Base-by-base conservation (phyloP, 2,113 vertebrate species). In the Atlantisia rogersi region DNA sequence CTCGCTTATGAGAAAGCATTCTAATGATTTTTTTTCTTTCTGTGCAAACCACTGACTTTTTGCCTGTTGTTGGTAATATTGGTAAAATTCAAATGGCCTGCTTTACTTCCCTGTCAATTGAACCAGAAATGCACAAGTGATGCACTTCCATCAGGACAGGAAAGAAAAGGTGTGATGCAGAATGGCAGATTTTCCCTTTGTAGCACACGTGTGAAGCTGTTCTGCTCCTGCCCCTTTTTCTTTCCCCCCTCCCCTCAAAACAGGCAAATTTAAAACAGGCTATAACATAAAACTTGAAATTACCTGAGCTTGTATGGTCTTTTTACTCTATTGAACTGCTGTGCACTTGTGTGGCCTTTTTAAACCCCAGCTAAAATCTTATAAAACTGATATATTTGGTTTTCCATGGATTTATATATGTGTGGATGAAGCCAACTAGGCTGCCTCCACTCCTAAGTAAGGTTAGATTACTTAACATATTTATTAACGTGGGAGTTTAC, bases 121-220 rank as follows among this genome's bases (percentile, higher is more conserved):
- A 42, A 46, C 25, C 52, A 35, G 22, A 83, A 91, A 56, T 59
- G 17, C 8, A n/a, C 0, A 0, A 58, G 10, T 32, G 15, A 15
- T 59, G 11, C 48, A 20, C 42, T 68, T 8, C 42, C 46, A 60
- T 32, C 17, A 21, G 52, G 46, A 93, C 29, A 21, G 28, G 28
- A 48, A 44, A 35, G 35, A 79, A 84, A 29, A 12, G 52, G 29
- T 24, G 21, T 67, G 21, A 7, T 40, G 10, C 19, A 17, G 40
- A 82, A 19, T 59, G 94, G 13, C 31, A 55, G 19, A 25, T 84
- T 84, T 83, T 63, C 16, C 2, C 10, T 76, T 79, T 53, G 12
- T 35, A 70, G 31, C 70, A 20, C 15, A 5, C 59, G 15, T 0
- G 1, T 56, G 68, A 78, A 86, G 7, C 44, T 78, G 0, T 68